Evolutionary conservation across 2,888 invertebrate genomes (phyloP), one percentile per base, ranked within the genome.

Genomic region (Mythimna pallens): DNA sequence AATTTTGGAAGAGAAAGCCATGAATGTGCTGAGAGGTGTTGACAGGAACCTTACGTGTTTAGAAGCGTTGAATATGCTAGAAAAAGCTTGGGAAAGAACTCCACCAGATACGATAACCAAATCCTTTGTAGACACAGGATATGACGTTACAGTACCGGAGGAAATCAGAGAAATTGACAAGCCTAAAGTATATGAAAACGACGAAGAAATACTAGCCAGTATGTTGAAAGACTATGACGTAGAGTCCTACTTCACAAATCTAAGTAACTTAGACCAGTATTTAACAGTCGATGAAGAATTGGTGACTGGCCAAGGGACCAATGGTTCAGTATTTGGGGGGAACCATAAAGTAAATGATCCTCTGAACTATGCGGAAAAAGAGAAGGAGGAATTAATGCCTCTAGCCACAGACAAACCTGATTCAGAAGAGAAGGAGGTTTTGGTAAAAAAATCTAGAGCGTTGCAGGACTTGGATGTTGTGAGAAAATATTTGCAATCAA

Each of bases 231-330:
- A 91, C 68, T 91, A 87, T 54, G 89, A 92, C 22, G 85, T 91
- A 0, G 91, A 92, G 65, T 71, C 87, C 0, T 92, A 92, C 66
- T 92, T 76, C 50, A 86, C 87, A 1, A 87, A 90, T 58, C 10
- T 89, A 14, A 40, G 79, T 0, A 75, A 83, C 57, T 74, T 92
- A 6, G 91, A 92, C 20, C 87, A 88, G 70, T 92, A 90, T 87
- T 78, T 92, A 75, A 89, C 88, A 0, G 92, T 92, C 0, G 92
- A 92, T 7, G 92, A 92, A 47, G 91, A 92, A 58, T 62, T 90
- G 6, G 82, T 92, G 6, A 92, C 89, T 0, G 92, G 89, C 0
- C 91, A 91, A 76, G 92, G 92, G 0, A 91, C 92, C 0, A 91
- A 92, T 20, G 83, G 87, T 0, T 91, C 91, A 0, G 91, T 92